phyloP scores from a whole-genome alignment of 2,113 vertebrate species.

The Guaruba guarouba region DNA sequence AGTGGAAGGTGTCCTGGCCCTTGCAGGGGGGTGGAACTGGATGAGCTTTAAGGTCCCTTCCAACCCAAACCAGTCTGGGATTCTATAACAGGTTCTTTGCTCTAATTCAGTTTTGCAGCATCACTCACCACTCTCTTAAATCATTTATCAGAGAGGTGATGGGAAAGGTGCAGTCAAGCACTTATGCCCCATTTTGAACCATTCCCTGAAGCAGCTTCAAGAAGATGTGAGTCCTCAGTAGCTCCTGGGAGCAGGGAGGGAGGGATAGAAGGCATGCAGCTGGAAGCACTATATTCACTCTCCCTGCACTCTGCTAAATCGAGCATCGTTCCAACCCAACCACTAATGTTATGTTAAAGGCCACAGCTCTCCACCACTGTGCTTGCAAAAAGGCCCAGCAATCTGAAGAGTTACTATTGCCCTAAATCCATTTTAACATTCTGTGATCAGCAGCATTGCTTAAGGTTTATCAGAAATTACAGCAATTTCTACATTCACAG shows the following conservation, averaged over 20 bases:
- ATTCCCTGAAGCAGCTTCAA: background rate
- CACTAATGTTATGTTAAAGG: background rate
- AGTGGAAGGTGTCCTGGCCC: background rate
- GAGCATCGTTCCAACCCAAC: background rate
- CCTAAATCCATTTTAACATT: background rate
- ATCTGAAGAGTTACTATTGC: background rate
- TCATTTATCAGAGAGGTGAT: background rate
- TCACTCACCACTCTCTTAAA: background rate
- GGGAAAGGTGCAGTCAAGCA: background rate
- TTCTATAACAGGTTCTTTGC: background rate
- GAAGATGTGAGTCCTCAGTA: background rate
- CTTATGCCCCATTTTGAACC: background rate
- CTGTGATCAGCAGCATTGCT: background rate
- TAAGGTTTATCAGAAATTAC: accelerated
- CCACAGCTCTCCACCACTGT: background rate
- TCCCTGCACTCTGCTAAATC: background rate
- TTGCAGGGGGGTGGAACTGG: background rate
- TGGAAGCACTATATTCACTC: background rate
- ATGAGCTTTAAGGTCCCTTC: background rate
- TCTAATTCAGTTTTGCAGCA: background rate
- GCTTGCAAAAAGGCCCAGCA: background rate
- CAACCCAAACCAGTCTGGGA: background rate
- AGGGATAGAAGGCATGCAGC: accelerated
- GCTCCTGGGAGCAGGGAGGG: background rate
- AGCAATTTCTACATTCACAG: background rate